Evolutionary conservation across 2,888 invertebrate genomes (phyloP).

Genomic region (Criorhina ranunculi): DNA sequence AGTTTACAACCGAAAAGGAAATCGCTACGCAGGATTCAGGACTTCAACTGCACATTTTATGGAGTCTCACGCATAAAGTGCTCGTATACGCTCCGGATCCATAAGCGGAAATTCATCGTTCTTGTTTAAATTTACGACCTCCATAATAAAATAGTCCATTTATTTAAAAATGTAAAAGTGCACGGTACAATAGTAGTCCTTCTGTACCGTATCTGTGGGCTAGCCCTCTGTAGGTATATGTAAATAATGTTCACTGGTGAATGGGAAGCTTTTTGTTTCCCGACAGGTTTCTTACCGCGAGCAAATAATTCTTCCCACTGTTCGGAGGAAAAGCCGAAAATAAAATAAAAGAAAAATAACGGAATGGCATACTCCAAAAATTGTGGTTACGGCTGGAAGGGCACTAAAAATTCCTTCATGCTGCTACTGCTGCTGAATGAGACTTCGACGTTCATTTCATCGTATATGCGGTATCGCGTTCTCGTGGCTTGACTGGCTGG

Average conservation of each 20-base stretch:
- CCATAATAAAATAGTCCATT: slow-evolving; percentile 75
- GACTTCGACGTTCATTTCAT: slow-evolving; percentile 37
- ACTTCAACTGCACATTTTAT: slow-evolving; percentile 64
- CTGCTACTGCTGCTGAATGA: slow-evolving; percentile 35
- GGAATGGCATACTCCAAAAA: slow-evolving; percentile 64
- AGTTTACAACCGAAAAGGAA: slow-evolving; percentile 69
- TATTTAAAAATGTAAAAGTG: slow-evolving; percentile 72
- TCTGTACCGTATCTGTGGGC: slow-evolving; percentile 22
- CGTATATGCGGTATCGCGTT: slow-evolving; percentile 35
- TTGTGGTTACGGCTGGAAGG: slow-evolving; percentile 74
- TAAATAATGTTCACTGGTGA: slow-evolving; percentile 75
- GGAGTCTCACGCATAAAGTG: slow-evolving; percentile 52
- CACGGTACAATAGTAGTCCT: slow-evolving; percentile 49
- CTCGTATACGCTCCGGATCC: slow-evolving; percentile 43
- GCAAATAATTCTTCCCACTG: slow-evolving; percentile 62
- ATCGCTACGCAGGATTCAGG: slow-evolving; percentile 50
- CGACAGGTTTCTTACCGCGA: slow-evolving; percentile 69
- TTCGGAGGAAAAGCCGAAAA: slow-evolving; percentile 33
- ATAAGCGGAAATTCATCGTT: slow-evolving; percentile 75
- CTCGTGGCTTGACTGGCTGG: slow-evolving; percentile 26
- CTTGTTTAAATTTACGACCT: slow-evolving; percentile 73
- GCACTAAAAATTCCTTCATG: slow-evolving; percentile 74
- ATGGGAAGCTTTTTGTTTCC: slow-evolving; percentile 68
- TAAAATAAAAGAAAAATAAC: slow-evolving; percentile 48
- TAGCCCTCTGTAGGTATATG: slow-evolving; percentile 61